phyloP scores from a whole-genome alignment of 2,888 invertebrate species.

The Andricus curvator region DNA sequence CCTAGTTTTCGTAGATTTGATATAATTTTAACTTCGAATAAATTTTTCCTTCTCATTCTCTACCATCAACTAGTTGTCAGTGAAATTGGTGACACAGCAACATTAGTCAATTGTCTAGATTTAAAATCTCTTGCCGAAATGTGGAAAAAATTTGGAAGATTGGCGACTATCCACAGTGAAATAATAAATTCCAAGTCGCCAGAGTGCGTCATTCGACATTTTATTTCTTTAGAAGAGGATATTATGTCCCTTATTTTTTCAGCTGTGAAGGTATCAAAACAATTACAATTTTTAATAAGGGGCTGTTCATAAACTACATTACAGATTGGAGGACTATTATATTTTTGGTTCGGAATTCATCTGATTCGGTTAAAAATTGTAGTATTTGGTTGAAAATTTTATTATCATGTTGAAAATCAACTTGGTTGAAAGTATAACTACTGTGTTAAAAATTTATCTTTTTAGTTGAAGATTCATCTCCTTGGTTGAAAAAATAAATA shows the following conservation, averaged over 20 bases:
- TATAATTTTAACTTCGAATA: neutral
- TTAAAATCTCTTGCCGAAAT: slow-evolving; percentile 67
- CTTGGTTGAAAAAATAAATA: too few relatives aligned
- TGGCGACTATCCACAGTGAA: slow-evolving; percentile 57
- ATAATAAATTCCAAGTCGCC: slow-evolving; percentile 38
- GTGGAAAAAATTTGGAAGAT: slow-evolving; percentile 70
- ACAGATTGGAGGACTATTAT: too few relatives aligned
- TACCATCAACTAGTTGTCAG: slow-evolving; percentile 59
- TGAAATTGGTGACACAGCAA: slow-evolving; percentile 65
- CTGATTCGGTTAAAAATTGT: too few relatives aligned
- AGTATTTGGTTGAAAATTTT: too few relatives aligned
- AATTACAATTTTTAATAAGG: too few relatives aligned
- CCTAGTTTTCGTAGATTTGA: neutral
- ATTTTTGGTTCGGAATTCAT: too few relatives aligned
- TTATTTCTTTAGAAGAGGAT: slow-evolving; percentile 41
- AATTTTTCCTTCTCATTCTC: slow-evolving; percentile 19
- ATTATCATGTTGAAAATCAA: too few relatives aligned
- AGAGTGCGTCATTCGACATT: slow-evolving; percentile 45
- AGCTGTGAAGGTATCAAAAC: slow-evolving; percentile 29
- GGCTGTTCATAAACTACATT: too few relatives aligned
- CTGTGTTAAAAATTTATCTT: too few relatives aligned
- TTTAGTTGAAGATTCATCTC: too few relatives aligned
- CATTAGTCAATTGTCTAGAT: slow-evolving; percentile 65
- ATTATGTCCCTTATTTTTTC: slow-evolving; percentile 42
- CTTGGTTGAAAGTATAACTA: too few relatives aligned